These are phyloP conservation scores for Drosophila greeni DNA, from an alignment of 2,888 invertebrate genomes.

Conservation along the genomic window DNA sequence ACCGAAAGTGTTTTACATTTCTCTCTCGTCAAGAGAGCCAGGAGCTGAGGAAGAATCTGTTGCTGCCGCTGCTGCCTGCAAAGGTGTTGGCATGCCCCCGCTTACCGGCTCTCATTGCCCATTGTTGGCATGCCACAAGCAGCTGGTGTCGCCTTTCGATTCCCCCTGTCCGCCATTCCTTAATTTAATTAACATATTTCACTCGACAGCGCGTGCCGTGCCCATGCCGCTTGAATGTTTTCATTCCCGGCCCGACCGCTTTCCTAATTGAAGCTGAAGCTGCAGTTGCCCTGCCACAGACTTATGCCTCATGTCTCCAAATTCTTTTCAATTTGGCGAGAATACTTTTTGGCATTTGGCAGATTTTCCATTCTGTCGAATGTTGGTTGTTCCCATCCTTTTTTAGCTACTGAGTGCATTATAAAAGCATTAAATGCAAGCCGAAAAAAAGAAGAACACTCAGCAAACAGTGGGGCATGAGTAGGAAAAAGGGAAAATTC, in stretches of 20 bases:
- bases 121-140: slow-evolving; percentile 69
- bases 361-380: slow-evolving; percentile 23
- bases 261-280: slow-evolving; percentile 17
- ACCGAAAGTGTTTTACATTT: slow-evolving; percentile 72
- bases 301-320: slow-evolving; percentile 11
- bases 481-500: slow-evolving; percentile 36
- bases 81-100: slow-evolving; percentile 54
- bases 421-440: slow-evolving; percentile 68
- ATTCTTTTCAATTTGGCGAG: slow-evolving; percentile 50
- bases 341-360: slow-evolving; percentile 16
- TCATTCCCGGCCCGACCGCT: slow-evolving; percentile 14
- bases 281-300: neutral
- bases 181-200: slow-evolving; percentile 68
- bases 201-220: slow-evolving; percentile 16
- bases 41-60: slow-evolving; percentile 27
- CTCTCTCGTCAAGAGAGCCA: slow-evolving; percentile 43
- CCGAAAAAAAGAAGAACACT: slow-evolving; percentile 41
- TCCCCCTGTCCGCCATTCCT: slow-evolving; percentile 14
- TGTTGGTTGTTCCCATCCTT: slow-evolving; percentile 27
- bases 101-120: slow-evolving; percentile 41
- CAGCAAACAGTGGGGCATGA: neutral
- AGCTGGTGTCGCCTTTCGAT: slow-evolving; percentile 57
- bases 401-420: slow-evolving; percentile 56
- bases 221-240: slow-evolving; percentile 25
- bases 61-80: slow-evolving; percentile 47